These are phyloP conservation scores for Antechinus stuartii DNA, from an alignment of 2,113 vertebrate genomes.

Conservation along the genomic window DNA sequence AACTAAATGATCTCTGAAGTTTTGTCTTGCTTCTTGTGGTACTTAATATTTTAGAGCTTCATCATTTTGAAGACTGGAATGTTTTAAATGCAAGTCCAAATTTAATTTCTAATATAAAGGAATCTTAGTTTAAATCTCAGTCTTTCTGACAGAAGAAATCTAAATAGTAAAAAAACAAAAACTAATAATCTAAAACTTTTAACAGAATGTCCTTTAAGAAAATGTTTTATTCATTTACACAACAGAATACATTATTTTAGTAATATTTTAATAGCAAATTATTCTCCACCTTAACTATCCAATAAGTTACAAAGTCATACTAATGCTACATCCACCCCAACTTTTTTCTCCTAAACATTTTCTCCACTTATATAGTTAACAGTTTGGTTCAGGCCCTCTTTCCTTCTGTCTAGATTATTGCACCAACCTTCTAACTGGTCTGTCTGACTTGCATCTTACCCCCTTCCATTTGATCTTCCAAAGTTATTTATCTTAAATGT, in stretches of 20 bases:
- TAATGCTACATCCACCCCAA: not conserved
- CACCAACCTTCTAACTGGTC: not conserved
- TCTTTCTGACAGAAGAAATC: not conserved
- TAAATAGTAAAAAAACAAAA: not conserved
- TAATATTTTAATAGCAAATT: not conserved
- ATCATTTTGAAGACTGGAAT: not conserved
- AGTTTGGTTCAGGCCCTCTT: not conserved
- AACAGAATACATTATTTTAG: not conserved
- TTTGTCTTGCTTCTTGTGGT: not conserved
- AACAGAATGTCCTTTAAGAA: not conserved
- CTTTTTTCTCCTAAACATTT: not conserved
- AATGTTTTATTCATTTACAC: not conserved
- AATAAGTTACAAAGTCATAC: not conserved
- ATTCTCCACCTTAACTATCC: not conserved
- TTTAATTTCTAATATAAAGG: not conserved
- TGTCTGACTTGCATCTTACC: not conserved
- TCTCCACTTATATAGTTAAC: not conserved
- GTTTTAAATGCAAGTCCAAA: not conserved
- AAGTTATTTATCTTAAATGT: not conserved
- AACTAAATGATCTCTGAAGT: not conserved
- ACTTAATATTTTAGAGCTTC: not conserved
- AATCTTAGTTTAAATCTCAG: not conserved
- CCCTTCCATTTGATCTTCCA: not conserved
- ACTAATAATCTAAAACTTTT: not conserved
- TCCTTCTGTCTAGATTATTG: not conserved